Base-by-base conservation (phyloP, 2,113 vertebrate genomes). In the Sinocyclocheilus grahami region DNA sequence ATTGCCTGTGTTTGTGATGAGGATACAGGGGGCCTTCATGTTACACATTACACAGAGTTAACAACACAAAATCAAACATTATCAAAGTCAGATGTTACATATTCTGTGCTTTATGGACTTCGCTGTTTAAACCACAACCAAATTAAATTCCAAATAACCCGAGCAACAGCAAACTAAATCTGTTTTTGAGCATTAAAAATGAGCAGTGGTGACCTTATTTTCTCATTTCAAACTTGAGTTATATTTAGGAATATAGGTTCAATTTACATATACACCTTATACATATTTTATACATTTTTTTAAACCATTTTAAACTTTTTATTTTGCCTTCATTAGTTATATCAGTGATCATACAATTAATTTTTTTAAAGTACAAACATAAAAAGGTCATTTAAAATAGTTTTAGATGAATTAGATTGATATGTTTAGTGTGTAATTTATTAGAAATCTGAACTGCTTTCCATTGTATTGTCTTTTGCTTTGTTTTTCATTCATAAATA, bases 21-120 rank as follows among this genome's bases (percentile, higher is more conserved):
- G 27, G 6, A 37, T 63, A 22, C 55, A 60, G 55, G 5, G 20
- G 55, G 14, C 33, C 30, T 72, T 72, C 69, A 12, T 37, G 69
- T 72, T 72, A 72, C 69, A 72, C 69, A 72, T 72, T 42, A 72
- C 33, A 39, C 69, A 18, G 14, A 33, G 33, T 71, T 71, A 39
- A 39, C 30, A 37, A 37, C 11, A 20, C 37, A 42, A 42, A 72
- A 72, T 72, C 69, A 42, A 72, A 72, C 20, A 42, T 72, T 72
- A 60, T 60, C 58, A 72, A 37, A 39, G 69, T 72, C 37, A 22
- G 7, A 42, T 42, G 5, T 72, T 20, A 42, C 5, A 72, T 72
- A 33, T 33, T 42, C 69, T 39, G 33, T 39, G 18, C 69, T 72
- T 22, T 72, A 4, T 71, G n/a, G 33, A 39, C 69, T 72, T 39